A percentile compares a stretch with the other conserved stretches of the same genome.
Evolutionary conservation across 2,113 vertebrate genomes (phyloP).

Genomic region (Nycticebus coucang): DNA sequence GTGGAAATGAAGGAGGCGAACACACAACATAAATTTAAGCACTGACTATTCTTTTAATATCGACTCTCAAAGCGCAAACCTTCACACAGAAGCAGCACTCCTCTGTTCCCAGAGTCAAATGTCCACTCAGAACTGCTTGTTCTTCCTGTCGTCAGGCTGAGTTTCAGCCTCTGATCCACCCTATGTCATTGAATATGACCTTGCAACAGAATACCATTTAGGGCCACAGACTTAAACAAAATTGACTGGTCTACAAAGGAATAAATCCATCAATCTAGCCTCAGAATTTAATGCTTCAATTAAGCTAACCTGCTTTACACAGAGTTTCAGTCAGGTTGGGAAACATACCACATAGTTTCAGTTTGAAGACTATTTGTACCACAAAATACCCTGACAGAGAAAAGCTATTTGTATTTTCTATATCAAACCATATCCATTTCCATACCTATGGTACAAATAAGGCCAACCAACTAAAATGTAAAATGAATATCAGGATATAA

Average conservation of each 20-base stretch:
- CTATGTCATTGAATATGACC: not conserved
- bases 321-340: not conserved
- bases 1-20: not conserved
- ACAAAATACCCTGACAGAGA: not conserved
- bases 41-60: not conserved
- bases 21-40: not conserved
- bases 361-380: not conserved
- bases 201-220: not conserved
- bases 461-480: not conserved
- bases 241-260: not conserved
- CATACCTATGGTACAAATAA: not conserved
- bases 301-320: not conserved
- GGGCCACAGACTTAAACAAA: not conserved
- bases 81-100: not conserved
- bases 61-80: not conserved
- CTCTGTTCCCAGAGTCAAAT: not conserved
- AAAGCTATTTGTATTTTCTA: not conserved
- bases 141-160: not conserved
- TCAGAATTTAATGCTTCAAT: not conserved
- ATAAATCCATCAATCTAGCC: not conserved
- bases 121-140: not conserved
- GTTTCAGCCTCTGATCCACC: not conserved
- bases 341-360: not conserved
- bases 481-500: not conserved
- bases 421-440: not conserved